These are phyloP conservation scores for Diglossa brunneiventris DNA, from an alignment of 2,113 vertebrate genomes.

Conservation along the genomic window DNA sequence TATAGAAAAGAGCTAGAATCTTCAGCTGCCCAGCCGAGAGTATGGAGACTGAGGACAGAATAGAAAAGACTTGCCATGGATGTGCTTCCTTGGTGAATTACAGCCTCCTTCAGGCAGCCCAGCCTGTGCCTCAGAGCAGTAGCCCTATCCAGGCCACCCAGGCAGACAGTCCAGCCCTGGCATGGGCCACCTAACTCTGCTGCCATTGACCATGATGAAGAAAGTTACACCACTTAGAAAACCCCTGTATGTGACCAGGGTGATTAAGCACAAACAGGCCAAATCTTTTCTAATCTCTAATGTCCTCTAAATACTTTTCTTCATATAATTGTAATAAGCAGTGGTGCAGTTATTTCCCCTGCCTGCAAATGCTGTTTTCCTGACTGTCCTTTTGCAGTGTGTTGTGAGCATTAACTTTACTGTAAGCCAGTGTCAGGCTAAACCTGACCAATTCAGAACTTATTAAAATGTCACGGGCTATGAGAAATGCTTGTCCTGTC, in stretches of 20 bases:
- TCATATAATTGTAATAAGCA: fast-evolving
- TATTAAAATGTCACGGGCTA: fast-evolving
- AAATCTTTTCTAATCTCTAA: not conserved
- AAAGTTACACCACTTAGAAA: not conserved
- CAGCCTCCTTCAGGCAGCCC: not conserved
- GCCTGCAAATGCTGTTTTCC: not conserved
- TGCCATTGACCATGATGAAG: not conserved
- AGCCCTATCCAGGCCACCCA: not conserved
- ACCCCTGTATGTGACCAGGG: not conserved
- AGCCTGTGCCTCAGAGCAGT: not conserved
- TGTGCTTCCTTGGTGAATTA: not conserved
- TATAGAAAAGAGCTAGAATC: not conserved
- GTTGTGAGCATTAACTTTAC: not conserved
- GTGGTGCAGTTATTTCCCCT: not conserved
- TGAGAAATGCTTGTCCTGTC: not conserved
- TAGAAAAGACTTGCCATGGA: fast-evolving
- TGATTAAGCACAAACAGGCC: not conserved
- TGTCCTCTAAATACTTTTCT: not conserved
- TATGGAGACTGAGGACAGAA: not conserved
- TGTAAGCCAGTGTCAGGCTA: not conserved
- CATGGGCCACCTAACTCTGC: not conserved
- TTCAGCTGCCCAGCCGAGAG: not conserved
- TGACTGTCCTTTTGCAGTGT: not conserved
- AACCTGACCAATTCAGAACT: not conserved
- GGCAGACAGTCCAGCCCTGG: not conserved